Conservation (phyloP, 2,888 invertebrate species). For the Nymphalis c-album region DNA sequence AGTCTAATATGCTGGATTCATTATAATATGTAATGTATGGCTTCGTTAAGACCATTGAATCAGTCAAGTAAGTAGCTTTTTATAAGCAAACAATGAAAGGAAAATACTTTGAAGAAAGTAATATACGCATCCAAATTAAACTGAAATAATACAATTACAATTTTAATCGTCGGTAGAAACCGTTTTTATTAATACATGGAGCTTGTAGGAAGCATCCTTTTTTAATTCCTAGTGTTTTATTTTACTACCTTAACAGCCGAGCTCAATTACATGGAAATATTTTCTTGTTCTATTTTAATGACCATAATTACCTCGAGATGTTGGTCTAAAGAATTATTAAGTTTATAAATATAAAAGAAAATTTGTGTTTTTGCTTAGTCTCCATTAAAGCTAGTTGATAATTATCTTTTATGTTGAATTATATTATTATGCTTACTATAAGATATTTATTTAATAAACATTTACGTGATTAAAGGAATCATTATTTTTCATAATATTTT, state of each 20-base stretch:
- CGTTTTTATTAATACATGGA: not conserved
- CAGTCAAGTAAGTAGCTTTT: too few species aligned
- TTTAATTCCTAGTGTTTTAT: conserved; percentile 15
- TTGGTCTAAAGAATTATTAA: not conserved
- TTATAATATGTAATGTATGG: too few species aligned
- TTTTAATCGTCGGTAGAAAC: not conserved
- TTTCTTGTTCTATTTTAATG: conserved; percentile 16
- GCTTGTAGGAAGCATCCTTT: conserved; percentile 4
- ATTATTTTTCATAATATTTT: too few species aligned
- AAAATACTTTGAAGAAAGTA: too few species aligned
- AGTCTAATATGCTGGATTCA: too few species aligned
- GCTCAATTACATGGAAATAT: conserved; percentile 24
- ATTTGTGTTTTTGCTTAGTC: not conserved
- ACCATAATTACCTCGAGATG: conserved; percentile 14
- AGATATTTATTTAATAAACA: too few species aligned
- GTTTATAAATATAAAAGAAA: not conserved
- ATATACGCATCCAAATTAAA: too few species aligned
- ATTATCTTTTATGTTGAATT: not conserved
- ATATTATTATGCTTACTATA: too few species aligned
- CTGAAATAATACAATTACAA: too few species aligned
- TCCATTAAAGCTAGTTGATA: not conserved
- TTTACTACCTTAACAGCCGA: conserved; percentile 16
- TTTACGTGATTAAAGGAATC: too few species aligned
- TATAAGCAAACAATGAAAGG: too few species aligned
- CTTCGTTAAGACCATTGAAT: too few species aligned